phyloP scores from a whole-genome alignment of 2,113 vertebrate genomes.

The Prochilodus magdalenae region DNA sequence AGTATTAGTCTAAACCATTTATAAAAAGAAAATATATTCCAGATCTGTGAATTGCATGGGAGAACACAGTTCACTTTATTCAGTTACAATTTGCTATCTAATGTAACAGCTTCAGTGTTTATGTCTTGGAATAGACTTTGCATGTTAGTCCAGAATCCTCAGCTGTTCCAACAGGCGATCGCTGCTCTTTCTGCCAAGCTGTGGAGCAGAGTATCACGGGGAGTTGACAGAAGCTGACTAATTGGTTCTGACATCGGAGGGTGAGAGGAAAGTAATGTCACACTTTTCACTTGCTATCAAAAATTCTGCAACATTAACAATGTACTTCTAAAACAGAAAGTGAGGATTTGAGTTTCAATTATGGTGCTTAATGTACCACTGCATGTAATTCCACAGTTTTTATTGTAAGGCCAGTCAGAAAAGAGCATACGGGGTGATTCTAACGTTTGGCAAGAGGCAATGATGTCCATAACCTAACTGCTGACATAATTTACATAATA shows the following conservation, averaged over 20 bases:
- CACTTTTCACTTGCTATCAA: conserved; percentile 55
- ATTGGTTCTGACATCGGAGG: conserved; percentile 70
- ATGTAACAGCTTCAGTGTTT: conserved; percentile 33
- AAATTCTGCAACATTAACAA: conserved; percentile 9
- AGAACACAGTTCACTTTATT: conserved; percentile 2
- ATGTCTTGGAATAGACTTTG: conserved; percentile 22
- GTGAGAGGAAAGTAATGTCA: conserved; percentile 62
- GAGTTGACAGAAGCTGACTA: conserved; percentile 63
- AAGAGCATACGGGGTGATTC: conserved; percentile 73
- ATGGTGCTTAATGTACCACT: not conserved
- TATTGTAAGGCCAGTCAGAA: conserved; percentile 61
- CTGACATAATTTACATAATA: conserved; percentile 64
- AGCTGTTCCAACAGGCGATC: conserved; percentile 33
- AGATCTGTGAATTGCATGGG: not conserved
- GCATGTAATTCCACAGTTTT: not conserved
- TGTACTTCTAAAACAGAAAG: not conserved
- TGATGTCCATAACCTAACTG: conserved; percentile 66
- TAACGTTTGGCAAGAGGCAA: conserved; percentile 71
- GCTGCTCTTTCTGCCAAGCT: conserved; percentile 41
- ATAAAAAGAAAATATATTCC: not conserved
- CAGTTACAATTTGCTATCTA: not conserved
- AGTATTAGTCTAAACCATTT: not conserved
- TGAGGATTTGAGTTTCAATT: conserved; percentile 4
- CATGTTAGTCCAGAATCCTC: conserved; percentile 30
- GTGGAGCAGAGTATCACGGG: conserved; percentile 47